Evolutionary conservation across 1,140 invertebrate genomes (phyloP).

Genomic region (Heliothis virescens): DNA sequence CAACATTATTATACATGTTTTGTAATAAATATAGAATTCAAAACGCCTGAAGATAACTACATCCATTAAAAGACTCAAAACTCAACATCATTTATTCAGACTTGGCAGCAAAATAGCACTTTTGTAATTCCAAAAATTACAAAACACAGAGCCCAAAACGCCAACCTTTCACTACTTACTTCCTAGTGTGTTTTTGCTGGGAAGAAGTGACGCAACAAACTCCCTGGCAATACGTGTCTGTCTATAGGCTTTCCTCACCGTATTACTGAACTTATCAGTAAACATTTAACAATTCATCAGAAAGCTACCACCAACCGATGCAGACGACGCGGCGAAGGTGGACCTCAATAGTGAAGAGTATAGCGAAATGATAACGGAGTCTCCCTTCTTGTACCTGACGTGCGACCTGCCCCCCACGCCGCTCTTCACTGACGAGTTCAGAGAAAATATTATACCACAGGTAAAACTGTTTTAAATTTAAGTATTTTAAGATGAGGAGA

Average conservation of each 20-base stretch:
- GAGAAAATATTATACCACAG: conserved; percentile 99
- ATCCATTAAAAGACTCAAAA: too few relatives aligned
- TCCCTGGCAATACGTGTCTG: too few relatives aligned
- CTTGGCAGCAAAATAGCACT: too few relatives aligned
- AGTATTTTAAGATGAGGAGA: too few relatives aligned
- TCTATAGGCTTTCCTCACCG: background rate
- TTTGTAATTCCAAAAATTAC: too few relatives aligned
- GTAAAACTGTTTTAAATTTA: conserved; percentile 76
- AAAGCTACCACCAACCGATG: conserved; percentile 97
- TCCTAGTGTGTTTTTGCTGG: too few relatives aligned
- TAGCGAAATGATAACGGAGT: conserved; percentile 94
- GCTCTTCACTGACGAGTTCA: conserved; percentile 98
- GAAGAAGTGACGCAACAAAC: too few relatives aligned
- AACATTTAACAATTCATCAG: conserved; percentile 72
- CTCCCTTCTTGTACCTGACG: conserved; percentile 97
- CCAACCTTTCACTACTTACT: too few relatives aligned
- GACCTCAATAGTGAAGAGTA: conserved; percentile 95
- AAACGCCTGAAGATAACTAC: too few relatives aligned
- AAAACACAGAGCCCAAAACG: too few relatives aligned
- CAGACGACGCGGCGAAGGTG: conserved; percentile 95
- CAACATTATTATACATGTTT: background rate
- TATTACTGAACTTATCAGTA: background rate
- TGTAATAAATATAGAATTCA: too few relatives aligned
- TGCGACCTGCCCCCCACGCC: conserved; percentile 98
- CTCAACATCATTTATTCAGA: too few relatives aligned